Evolutionary conservation across 2,113 vertebrate genomes (phyloP).

Genomic region (Pseudopodoces humilis): DNA sequence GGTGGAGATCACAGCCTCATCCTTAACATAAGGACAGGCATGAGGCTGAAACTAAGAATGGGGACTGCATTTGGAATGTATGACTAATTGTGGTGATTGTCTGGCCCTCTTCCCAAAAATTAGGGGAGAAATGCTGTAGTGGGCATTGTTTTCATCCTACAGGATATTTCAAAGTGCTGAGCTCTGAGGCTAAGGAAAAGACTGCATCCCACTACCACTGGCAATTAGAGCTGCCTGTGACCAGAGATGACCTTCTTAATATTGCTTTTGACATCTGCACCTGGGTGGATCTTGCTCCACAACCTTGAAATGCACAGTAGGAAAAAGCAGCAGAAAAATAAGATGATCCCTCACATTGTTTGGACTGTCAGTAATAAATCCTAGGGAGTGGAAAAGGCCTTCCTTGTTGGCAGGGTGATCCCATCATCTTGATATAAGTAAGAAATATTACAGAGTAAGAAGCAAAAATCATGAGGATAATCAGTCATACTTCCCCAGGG

Average conservation of each 20-base stretch:
- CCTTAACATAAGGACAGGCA: background rate
- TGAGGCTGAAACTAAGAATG: background rate
- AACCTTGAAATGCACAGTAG: background rate
- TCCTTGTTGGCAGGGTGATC: background rate
- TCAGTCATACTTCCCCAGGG: background rate
- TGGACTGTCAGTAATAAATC: background rate
- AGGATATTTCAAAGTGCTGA: background rate
- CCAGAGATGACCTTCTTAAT: background rate
- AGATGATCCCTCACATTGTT: background rate
- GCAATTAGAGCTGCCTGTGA: background rate
- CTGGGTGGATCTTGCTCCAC: background rate
- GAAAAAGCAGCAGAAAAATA: background rate
- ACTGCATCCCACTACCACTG: background rate
- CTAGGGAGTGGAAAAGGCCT: background rate
- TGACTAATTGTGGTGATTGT: background rate
- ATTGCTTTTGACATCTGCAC: background rate
- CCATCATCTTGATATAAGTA: background rate
- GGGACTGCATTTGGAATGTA: background rate
- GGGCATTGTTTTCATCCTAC: background rate
- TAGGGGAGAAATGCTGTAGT: background rate
- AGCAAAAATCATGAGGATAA: background rate
- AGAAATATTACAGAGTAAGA: background rate
- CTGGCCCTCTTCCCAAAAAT: constrained; percentile 24
- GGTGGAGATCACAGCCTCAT: background rate
- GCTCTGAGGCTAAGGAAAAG: background rate